A percentile compares a stretch with the other conserved stretches of the same genome.
Conservation (phyloP, 1,140 invertebrate species). For the Lepidurus arcticus region DNA sequence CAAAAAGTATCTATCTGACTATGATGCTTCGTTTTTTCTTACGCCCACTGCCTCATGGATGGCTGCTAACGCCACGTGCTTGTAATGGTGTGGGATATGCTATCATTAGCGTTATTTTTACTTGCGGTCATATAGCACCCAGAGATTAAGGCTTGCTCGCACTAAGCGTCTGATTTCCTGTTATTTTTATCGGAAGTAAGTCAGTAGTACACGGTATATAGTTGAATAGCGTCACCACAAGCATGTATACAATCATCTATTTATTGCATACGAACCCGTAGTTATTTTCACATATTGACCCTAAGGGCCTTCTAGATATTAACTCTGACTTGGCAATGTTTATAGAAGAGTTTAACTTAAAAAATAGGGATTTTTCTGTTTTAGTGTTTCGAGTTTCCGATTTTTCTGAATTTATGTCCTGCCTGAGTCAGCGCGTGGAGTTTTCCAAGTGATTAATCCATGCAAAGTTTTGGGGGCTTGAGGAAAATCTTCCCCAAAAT, state of each 20-base stretch:
- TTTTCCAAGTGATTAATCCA: background rate
- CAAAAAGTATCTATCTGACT: background rate
- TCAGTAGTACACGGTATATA: too few relatives aligned
- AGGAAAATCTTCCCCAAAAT: background rate
- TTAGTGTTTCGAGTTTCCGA: background rate
- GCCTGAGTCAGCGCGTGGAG: background rate
- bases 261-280: too few relatives aligned
- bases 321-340: too few relatives aligned
- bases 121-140: background rate
- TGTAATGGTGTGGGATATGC: conserved; percentile 1
- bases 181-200: background rate
- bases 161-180: background rate
- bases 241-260: too few relatives aligned
- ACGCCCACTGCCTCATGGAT: background rate
- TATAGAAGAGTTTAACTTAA: too few relatives aligned
- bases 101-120: background rate
- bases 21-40: background rate
- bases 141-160: background rate
- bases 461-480: background rate
- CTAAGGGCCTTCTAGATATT: too few relatives aligned
- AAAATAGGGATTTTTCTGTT: too few relatives aligned
- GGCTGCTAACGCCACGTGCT: background rate
- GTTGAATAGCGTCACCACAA: too few relatives aligned
- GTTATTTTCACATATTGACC: too few relatives aligned
- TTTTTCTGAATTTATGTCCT: background rate